Base-by-base conservation (phyloP, 2,797 vertebrate genomes). In the Nothura maculosa region DNA sequence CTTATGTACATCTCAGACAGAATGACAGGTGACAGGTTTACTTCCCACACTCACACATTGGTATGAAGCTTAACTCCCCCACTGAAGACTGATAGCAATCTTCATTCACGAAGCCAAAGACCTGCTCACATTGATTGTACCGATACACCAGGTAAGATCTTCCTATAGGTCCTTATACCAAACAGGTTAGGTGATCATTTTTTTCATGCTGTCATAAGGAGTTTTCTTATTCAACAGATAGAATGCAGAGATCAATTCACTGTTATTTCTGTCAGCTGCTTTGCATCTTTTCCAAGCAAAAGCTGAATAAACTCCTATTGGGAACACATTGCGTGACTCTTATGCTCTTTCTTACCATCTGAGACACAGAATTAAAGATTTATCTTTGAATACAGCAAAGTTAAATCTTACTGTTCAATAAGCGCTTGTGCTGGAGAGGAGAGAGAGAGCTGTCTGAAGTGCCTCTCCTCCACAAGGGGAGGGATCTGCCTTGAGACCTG, bases 21-120 rank as follows among this genome's bases (percentile, higher is more conserved):
- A 60, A 52, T 96, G 95, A 87, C 94, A 95, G 74, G 77, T 96
- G 96, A 89, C 94, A 95, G 92, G 62, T 94, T 88, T 79, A 28
- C 91, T 86, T 92, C 93, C 93, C 89, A 95, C 95, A 79, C 83
- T 52, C 80, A 27, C 81, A 40, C 8, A 34, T 62, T 92, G 82
- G 94, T 95, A 43, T 55, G 70, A 93, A 95, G 94, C 89, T 81
- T 84, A 92, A 28, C 80, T 89, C 87, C 52, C 67, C 67, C 74
- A 68, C 82, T 18, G 70, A 93, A 93, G 89, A 93, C 87, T 93
- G 95, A 84, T 89, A 89, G 87, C 57, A 94, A 92, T 85, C 82
- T 94, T 48, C 80, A 54, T 84, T 81, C 60, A 83, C 81, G 89
- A 74, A 89, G 80, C 80, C 89, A 91, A 62, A 85, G 67, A 77